Percentiles rank a stretch among this genome's conserved stretches.
Conservation (phyloP, 2,888 invertebrate species). For the Agrilus biguttatus region DNA sequence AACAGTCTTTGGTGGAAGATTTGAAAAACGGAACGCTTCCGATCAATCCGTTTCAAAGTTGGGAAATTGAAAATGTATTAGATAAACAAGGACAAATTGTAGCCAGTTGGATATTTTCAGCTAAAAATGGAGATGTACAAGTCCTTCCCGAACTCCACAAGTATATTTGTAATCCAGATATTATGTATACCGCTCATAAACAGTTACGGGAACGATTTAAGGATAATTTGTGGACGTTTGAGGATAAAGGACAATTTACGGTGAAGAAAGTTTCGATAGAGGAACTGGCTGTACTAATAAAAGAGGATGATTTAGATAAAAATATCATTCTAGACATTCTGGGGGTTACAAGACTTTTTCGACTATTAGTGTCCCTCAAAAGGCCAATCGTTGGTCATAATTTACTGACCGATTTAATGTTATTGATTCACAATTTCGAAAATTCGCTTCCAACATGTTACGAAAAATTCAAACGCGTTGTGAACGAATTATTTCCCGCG, state of each 20-base stretch:
- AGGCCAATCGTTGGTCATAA: constrained; percentile 72
- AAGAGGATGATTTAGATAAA: constrained; percentile 33
- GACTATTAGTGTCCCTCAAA: constrained; percentile 38
- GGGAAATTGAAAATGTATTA: constrained; percentile 30
- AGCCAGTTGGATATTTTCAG: constrained; percentile 24
- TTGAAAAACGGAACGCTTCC: constrained; percentile 12
- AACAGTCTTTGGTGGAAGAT: constrained; percentile 18
- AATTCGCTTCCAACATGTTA: constrained; percentile 52
- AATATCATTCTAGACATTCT: constrained; percentile 36
- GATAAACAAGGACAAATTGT: constrained; percentile 23
- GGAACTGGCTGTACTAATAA: constrained; percentile 19
- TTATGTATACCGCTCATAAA: constrained; percentile 43
- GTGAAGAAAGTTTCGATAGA: constrained; percentile 24
- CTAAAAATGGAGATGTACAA: constrained; percentile 18
- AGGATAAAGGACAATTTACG: constrained; percentile 22
- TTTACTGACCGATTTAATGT: constrained; percentile 50
- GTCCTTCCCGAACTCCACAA: constrained; percentile 14
- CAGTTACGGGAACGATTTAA: constrained; percentile 41
- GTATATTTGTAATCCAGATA: constrained; percentile 32
- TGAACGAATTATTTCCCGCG: constrained; percentile 46
- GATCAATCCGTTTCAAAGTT: constrained; percentile 11
- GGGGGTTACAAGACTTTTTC: constrained; percentile 55
- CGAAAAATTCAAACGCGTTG: constrained; percentile 44
- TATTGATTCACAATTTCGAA: constrained; percentile 59
- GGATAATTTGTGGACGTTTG: constrained; percentile 20